Percentiles rank a stretch among this genome's conserved stretches.
Evolutionary conservation across 2,797 vertebrate species (phyloP).

Genomic region (Morus bassanus): DNA sequence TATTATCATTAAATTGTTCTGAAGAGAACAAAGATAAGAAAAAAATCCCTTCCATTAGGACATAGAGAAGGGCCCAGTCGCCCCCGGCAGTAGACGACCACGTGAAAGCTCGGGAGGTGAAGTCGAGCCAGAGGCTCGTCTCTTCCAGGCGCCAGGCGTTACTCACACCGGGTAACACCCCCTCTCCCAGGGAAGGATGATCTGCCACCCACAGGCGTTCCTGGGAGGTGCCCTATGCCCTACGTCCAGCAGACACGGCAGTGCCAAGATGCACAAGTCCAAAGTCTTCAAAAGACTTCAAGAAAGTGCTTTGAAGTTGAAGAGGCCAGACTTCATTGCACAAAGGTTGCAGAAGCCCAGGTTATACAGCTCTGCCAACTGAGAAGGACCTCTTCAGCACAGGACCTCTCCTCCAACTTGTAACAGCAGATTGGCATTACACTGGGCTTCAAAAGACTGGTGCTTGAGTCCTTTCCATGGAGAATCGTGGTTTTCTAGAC

Average conservation of each 20-base stretch:
- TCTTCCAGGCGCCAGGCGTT: too few species aligned
- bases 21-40: not conserved
- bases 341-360: not conserved
- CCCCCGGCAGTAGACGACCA: fast-evolving
- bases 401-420: not conserved
- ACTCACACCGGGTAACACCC: not conserved
- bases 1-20: not conserved
- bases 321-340: not conserved
- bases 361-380: not conserved
- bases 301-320: not conserved
- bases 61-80: not conserved
- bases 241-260: fast-evolving
- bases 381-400: not conserved
- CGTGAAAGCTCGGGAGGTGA: not conserved
- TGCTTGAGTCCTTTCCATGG: not conserved
- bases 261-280: not conserved
- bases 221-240: not conserved
- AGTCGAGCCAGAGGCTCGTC: not conserved
- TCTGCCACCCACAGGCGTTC: not conserved
- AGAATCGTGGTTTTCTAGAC: not conserved
- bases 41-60: not conserved
- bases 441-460: not conserved
- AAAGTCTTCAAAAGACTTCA: not conserved
- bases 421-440: fast-evolving
- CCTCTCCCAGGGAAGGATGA: not conserved